A percentile compares a stretch with the other conserved stretches of the same genome.
Evolutionary conservation across 2,888 invertebrate genomes (phyloP).

Genomic region (Salticus scenicus): DNA sequence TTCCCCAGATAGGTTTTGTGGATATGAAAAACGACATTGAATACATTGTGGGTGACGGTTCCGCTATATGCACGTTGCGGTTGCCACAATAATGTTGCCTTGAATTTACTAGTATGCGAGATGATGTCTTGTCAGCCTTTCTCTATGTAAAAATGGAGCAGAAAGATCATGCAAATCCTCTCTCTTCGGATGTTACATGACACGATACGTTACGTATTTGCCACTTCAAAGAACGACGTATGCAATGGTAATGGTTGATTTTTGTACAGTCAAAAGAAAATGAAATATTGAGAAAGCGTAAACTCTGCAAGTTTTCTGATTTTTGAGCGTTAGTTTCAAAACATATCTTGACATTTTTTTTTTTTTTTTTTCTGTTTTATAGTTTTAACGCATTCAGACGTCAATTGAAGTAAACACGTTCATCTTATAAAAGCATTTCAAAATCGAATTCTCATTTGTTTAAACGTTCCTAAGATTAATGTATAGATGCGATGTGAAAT

Average conservation of each 20-base stretch:
- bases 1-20: conserved; percentile 1
- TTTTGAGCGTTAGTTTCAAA: no score
- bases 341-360: no score
- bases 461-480: no score
- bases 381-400: no score
- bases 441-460: no score
- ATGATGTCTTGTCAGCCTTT: not conserved
- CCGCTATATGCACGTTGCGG: conserved; percentile 9
- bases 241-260: not conserved
- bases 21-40: not conserved
- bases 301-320: no score
- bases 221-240: not conserved
- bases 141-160: not conserved
- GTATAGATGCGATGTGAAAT: no score
- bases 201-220: not conserved
- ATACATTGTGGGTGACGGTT: not conserved
- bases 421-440: no score
- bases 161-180: not conserved
- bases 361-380: no score
- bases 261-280: not conserved
- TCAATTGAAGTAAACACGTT: no score
- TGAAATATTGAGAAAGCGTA: no score
- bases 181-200: not conserved
- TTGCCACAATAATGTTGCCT: not conserved
- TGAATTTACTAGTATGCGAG: not conserved